Conservation (phyloP, 2,888 invertebrate genomes). For the Saturnia japonica region DNA sequence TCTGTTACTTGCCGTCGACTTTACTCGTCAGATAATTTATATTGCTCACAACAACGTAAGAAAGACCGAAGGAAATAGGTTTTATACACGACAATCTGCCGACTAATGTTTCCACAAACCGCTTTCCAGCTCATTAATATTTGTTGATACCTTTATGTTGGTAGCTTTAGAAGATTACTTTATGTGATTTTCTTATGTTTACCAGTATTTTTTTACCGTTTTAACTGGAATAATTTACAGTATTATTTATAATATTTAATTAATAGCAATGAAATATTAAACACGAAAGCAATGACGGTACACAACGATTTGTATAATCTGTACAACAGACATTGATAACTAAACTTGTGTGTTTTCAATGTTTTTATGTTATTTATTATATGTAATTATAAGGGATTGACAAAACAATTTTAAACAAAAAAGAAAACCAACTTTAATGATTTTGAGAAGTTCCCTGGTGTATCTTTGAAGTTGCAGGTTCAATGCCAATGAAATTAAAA, state of each 20-base stretch:
- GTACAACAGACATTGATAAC: no score
- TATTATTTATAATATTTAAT: not conserved
- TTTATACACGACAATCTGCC: conserved; percentile 19
- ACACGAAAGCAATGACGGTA: not conserved
- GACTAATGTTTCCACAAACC: conserved; percentile 15
- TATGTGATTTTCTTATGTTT: not conserved
- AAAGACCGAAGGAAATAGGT: conserved; percentile 17
- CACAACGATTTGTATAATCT: not conserved
- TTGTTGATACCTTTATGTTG: not conserved
- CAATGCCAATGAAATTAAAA: no score
- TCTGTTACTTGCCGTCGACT: conserved; percentile 39
- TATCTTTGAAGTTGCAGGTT: no score
- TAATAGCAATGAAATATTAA: not conserved
- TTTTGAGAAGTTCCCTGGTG: no score
- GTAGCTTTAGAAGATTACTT: not conserved
- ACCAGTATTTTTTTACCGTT: not conserved
- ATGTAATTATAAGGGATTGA: no score
- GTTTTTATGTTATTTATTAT: no score
- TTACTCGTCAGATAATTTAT: conserved; percentile 37
- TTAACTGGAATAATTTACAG: not conserved
- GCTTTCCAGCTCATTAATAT: not conserved
- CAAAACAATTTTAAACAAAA: no score
- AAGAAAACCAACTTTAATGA: no score
- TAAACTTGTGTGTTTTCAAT: no score
- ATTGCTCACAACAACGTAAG: conserved; percentile 27